phyloP scores from a whole-genome alignment of 2,888 invertebrate species.

The Mythimna ferrago region DNA sequence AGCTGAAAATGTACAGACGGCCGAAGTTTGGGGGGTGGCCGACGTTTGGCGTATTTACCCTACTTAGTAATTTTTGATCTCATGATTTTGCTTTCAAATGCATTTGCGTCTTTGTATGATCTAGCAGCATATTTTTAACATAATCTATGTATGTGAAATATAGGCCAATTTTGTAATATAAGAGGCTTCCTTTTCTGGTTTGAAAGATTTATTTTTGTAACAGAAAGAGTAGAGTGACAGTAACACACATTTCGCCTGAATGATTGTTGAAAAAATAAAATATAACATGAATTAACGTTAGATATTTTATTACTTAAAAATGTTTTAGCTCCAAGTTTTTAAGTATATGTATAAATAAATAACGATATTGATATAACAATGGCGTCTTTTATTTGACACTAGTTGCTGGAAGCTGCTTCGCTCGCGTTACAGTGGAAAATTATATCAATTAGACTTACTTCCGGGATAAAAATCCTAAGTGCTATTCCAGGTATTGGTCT shows the following conservation, averaged over 20 bases:
- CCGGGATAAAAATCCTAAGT: too few species aligned
- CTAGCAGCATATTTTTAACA: conserved; percentile 44
- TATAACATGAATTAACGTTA: conserved; percentile 76
- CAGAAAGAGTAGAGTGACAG: conserved; percentile 74
- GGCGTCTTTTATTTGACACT: conserved; percentile 40
- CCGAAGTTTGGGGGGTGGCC: too few species aligned
- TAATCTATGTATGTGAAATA: conserved; percentile 47
- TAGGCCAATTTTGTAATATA: conserved; percentile 61
- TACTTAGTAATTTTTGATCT: conserved; percentile 34
- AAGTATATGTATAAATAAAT: conserved; percentile 83
- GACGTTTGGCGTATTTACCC: too few species aligned
- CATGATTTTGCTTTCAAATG: conserved; percentile 21
- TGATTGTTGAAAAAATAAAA: conserved; percentile 77
- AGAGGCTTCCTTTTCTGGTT: conserved; percentile 68
- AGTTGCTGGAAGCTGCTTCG: background rate
- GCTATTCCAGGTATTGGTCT: too few species aligned
- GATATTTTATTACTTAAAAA: conserved; percentile 83
- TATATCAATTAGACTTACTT: background rate
- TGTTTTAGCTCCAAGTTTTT: conserved; percentile 89
- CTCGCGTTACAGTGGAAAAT: background rate
- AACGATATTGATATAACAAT: conserved; percentile 80
- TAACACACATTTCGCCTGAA: conserved; percentile 70
- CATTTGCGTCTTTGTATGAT: conserved; percentile 61
- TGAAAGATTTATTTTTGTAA: conserved; percentile 87
- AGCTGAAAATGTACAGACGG: too few species aligned